These are phyloP conservation scores for Tricholauxania praeusta DNA, from an alignment of 2,888 invertebrate genomes.

Conservation along the genomic window DNA sequence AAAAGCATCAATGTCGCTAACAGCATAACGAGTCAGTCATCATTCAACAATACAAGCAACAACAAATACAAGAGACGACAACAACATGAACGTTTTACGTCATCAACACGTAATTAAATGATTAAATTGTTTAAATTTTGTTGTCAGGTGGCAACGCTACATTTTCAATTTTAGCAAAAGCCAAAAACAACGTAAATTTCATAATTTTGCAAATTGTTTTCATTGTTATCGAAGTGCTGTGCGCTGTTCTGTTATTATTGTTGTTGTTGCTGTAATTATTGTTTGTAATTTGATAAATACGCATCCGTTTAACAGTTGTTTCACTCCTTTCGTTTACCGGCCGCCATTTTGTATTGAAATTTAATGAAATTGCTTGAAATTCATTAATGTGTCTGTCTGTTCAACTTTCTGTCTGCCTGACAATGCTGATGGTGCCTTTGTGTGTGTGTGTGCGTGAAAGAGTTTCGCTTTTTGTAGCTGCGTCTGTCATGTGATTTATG, in stretches of 20 bases:
- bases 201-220: slow-evolving; percentile 30
- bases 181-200: slow-evolving; percentile 28
- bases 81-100: slow-evolving; percentile 25
- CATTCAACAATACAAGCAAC: slow-evolving; percentile 1
- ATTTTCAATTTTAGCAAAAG: slow-evolving; percentile 24
- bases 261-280: slow-evolving; percentile 42
- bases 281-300: slow-evolving; percentile 50
- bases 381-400: neutral
- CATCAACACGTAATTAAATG: slow-evolving; percentile 37
- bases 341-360: slow-evolving; percentile 30
- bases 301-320: slow-evolving; percentile 46
- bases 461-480: no score
- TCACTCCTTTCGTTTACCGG: slow-evolving; percentile 11
- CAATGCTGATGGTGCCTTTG: neutral
- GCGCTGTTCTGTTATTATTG: neutral
- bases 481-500: no score
- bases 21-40: neutral
- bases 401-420: neutral
- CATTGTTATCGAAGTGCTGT: slow-evolving; percentile 22
- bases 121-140: slow-evolving; percentile 34
- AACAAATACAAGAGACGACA: slow-evolving; percentile 12
- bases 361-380: slow-evolving; percentile 25
- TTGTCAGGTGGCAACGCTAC: slow-evolving; percentile 19
- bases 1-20: no score
- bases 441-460: slow-evolving; percentile 3